A percentile compares a stretch with the other conserved stretches of the same genome.
Conservation (phyloP, 2,888 invertebrate genomes). For the Callosobruchus maculatus region DNA sequence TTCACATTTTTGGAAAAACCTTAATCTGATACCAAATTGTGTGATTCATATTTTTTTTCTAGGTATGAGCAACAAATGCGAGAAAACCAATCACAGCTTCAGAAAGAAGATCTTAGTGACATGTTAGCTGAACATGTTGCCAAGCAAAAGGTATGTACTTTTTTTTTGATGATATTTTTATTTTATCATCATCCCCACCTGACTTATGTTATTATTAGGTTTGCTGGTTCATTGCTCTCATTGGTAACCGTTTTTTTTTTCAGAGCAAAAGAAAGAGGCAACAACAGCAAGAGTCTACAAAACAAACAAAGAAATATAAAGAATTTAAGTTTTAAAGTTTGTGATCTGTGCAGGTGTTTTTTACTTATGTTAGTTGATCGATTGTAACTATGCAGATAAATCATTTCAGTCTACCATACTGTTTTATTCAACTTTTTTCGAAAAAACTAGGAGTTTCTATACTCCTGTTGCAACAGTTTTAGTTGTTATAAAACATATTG, state of each 20-base stretch:
- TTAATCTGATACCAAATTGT: too few species aligned
- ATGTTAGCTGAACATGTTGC: conserved; percentile 99
- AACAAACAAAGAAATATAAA: conserved; percentile 94
- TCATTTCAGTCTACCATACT: neutral
- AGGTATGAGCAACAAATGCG: conserved; percentile 91
- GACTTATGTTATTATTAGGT: neutral
- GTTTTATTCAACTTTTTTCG: neutral
- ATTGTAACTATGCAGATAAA: neutral
- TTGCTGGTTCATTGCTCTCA: conserved; percentile 2
- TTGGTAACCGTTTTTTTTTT: conserved; percentile 42
- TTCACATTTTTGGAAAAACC: too few species aligned
- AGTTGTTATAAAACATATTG: too few species aligned
- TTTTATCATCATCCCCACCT: too few species aligned
- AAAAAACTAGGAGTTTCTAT: too few species aligned
- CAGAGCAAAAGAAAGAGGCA: conserved; percentile 91
- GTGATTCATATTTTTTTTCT: neutral
- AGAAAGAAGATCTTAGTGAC: conserved; percentile 94
- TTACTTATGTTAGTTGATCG: neutral
- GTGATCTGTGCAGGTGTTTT: neutral
- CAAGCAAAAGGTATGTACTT: conserved; percentile 74
- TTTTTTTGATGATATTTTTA: too few species aligned
- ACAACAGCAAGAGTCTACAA: conserved; percentile 84
- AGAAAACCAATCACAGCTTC: conserved; percentile 83
- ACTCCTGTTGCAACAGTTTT: too few species aligned
- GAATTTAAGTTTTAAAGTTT: conserved; percentile 87